These are phyloP conservation scores for Andricus curvator DNA, from an alignment of 2,888 invertebrate genomes.

Conservation along the genomic window DNA sequence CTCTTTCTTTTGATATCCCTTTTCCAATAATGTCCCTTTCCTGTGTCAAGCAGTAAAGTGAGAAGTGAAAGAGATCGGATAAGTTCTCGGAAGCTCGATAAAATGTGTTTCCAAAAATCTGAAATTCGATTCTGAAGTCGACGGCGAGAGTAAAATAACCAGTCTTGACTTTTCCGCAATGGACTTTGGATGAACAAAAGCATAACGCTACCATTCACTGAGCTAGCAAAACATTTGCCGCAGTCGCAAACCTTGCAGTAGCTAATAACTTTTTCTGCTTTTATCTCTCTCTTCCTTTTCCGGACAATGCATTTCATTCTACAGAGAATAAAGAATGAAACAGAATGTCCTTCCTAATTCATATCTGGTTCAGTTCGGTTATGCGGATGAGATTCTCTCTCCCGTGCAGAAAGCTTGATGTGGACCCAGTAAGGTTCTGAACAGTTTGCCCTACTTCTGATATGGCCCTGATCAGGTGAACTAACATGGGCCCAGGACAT, in stretches of 20 bases:
- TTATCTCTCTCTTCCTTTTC: slow-evolving; percentile 26
- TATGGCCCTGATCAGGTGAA: no score
- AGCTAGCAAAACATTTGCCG: slow-evolving; percentile 35
- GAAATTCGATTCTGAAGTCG: neutral
- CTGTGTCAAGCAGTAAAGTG: slow-evolving; percentile 6
- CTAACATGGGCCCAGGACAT: no score
- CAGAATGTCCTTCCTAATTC: neutral
- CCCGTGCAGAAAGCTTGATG: no score
- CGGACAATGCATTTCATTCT: slow-evolving; percentile 15
- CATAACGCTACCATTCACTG: slow-evolving; percentile 14
- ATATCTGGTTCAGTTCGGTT: neutral
- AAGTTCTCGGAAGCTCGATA: neutral
- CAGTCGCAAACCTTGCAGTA: slow-evolving; percentile 13
- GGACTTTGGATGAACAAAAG: slow-evolving; percentile 2
- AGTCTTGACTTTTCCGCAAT: slow-evolving; percentile 35
- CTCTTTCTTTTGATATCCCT: neutral
- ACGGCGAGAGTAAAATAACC: slow-evolving; percentile 20
- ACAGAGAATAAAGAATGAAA: slow-evolving; percentile 16
- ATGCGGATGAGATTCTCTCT: neutral
- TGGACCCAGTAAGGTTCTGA: no score
- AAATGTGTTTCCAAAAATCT: slow-evolving; percentile 20
- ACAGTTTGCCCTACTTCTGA: no score
- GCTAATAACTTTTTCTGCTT: slow-evolving; percentile 4
- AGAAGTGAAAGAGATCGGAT: neutral
- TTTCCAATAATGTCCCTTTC: neutral